These are phyloP conservation scores for Chlorocebus sabaeus DNA, from an alignment of 2,113 vertebrate species.

Conservation along the genomic window DNA sequence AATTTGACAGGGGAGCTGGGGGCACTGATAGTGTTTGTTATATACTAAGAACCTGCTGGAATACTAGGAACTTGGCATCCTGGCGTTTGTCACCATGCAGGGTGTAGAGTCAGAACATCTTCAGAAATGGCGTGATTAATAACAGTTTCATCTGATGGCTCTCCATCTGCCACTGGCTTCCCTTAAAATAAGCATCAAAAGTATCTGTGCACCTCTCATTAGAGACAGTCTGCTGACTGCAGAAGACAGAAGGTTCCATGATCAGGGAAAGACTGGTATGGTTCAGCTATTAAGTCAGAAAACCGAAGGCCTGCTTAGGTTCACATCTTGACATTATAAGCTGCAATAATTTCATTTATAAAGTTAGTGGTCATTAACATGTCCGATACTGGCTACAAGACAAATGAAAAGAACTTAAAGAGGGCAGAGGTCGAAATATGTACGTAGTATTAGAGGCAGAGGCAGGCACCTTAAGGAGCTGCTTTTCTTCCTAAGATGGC, in stretches of 20 bases:
- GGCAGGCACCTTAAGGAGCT: neutral
- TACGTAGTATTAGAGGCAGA: neutral
- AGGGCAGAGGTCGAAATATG: neutral
- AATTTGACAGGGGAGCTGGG: neutral
- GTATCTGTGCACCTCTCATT: neutral
- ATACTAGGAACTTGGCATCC: neutral
- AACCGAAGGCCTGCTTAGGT: slow-evolving; percentile 9
- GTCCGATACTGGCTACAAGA: neutral
- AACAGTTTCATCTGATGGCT: neutral
- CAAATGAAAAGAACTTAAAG: slow-evolving; percentile 12
- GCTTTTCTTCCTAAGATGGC: neutral
- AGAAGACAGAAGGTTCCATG: slow-evolving; percentile 29
- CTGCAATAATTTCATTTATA: slow-evolving; percentile 46
- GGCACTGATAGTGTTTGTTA: neutral
- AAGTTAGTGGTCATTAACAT: slow-evolving; percentile 31
- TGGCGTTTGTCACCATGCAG: neutral
- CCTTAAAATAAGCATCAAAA: neutral
- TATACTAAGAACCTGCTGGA: neutral
- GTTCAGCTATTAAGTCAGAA: slow-evolving; percentile 7
- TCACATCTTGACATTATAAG: slow-evolving; percentile 32
- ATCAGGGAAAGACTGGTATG: neutral
- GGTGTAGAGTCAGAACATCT: neutral
- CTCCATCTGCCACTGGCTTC: slow-evolving; percentile 35
- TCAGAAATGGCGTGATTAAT: neutral
- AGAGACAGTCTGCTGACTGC: neutral